phyloP scores from a whole-genome alignment of 2,797 vertebrate genomes.

The Varecia variegata region DNA sequence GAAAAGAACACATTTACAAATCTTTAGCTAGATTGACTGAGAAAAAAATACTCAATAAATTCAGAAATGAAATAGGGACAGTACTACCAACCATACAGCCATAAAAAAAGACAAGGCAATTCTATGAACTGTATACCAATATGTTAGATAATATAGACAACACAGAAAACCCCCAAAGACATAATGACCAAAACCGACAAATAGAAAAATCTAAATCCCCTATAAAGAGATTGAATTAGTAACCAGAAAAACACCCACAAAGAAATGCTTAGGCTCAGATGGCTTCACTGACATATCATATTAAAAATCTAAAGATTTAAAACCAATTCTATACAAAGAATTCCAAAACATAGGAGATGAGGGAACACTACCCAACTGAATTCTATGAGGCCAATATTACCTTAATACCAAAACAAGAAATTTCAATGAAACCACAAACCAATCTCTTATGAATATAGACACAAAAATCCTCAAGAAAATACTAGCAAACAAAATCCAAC shows the following conservation, averaged over 20 bases:
- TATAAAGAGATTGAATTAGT: background rate
- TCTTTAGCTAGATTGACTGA: background rate
- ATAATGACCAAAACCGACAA: background rate
- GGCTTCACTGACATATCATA: background rate
- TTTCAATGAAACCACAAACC: background rate
- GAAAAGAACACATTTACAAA: background rate
- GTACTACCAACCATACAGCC: background rate
- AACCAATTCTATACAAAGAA: background rate
- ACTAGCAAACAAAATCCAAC: background rate
- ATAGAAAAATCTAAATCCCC: background rate
- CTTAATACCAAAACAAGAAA: background rate
- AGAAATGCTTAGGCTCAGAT: background rate
- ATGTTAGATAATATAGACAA: background rate
- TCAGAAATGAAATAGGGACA: background rate
- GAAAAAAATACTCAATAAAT: background rate
- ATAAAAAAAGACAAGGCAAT: background rate
- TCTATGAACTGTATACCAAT: background rate
- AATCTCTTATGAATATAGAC: background rate
- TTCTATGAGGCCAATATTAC: background rate
- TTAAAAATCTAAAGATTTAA: background rate
- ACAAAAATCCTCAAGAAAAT: background rate
- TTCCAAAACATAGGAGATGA: background rate
- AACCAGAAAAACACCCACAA: background rate
- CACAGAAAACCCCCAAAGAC: background rate
- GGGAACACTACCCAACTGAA: background rate